Evolutionary conservation across 2,113 vertebrate species (phyloP).

Genomic region (Eira barbara): DNA sequence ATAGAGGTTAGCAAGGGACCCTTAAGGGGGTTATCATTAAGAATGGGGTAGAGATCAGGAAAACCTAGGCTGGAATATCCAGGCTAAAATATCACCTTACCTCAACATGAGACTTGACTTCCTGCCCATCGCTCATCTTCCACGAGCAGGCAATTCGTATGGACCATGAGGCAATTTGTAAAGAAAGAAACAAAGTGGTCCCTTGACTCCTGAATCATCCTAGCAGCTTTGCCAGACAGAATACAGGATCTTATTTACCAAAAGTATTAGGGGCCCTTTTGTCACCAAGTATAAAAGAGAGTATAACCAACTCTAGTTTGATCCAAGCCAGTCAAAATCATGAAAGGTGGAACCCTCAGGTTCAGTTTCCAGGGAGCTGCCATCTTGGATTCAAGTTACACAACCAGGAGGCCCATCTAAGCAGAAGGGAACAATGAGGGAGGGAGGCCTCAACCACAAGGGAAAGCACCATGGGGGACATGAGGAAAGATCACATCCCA

Average conservation of each 20-base stretch:
- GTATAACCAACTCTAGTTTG: not conserved
- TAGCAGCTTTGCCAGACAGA: not conserved
- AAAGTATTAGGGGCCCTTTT: not conserved
- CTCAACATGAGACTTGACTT: not conserved
- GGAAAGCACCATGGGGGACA: not conserved
- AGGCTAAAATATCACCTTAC: not conserved
- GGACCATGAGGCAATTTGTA: not conserved
- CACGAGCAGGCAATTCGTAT: too few species aligned
- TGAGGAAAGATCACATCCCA: rapidly evolving
- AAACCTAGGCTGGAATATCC: not conserved
- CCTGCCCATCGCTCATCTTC: not conserved
- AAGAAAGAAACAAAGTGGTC: not conserved
- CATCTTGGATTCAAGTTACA: not conserved
- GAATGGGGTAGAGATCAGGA: not conserved
- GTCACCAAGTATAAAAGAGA: not conserved
- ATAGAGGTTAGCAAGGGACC: not conserved
- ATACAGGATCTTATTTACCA: not conserved
- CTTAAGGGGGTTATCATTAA: not conserved
- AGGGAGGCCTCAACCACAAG: too few species aligned
- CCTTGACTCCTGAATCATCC: not conserved
- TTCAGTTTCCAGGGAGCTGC: not conserved
- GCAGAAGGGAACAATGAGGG: too few species aligned
- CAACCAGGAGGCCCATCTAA: not conserved
- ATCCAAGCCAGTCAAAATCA: not conserved
- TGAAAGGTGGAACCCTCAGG: not conserved